phyloP scores from a whole-genome alignment of 2,797 vertebrate genomes.

The Melanotaenia trifasciata region DNA sequence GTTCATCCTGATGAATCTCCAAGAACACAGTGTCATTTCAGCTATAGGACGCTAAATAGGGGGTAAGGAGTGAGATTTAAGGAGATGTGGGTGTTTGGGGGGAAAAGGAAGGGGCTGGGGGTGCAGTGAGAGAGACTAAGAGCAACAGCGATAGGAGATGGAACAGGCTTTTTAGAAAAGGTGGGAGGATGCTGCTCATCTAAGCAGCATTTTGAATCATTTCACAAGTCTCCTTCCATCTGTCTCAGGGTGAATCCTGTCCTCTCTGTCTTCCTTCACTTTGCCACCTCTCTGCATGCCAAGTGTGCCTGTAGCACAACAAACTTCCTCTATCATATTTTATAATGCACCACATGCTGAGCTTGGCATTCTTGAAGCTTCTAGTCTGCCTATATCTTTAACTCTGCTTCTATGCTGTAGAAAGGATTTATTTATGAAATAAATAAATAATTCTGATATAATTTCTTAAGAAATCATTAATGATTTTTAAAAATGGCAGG shows the following conservation, averaged over 20 bases:
- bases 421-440: conserved; percentile 1
- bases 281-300: conserved; percentile 31
- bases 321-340: conserved; percentile 45
- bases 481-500: neutral
- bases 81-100: neutral
- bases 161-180: conserved; percentile 19
- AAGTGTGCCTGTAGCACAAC: conserved; percentile 42
- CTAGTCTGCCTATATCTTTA: neutral
- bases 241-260: conserved; percentile 39
- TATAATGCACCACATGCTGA: conserved; percentile 25
- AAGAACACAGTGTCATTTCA: conserved; percentile 38
- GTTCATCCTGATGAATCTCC: conserved; percentile 20
- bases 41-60: neutral
- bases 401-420: neutral
- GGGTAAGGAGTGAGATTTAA: neutral
- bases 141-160: conserved; percentile 14
- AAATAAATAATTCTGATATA: neutral
- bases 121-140: neutral
- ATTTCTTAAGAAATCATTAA: neutral
- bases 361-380: conserved; percentile 25
- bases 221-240: conserved; percentile 58
- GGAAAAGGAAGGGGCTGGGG: neutral
- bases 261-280: conserved; percentile 17
- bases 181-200: conserved; percentile 11
- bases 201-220: conserved; percentile 40